Base-by-base conservation (phyloP, 2,888 invertebrate species). In the Polymixis flavicincta region DNA sequence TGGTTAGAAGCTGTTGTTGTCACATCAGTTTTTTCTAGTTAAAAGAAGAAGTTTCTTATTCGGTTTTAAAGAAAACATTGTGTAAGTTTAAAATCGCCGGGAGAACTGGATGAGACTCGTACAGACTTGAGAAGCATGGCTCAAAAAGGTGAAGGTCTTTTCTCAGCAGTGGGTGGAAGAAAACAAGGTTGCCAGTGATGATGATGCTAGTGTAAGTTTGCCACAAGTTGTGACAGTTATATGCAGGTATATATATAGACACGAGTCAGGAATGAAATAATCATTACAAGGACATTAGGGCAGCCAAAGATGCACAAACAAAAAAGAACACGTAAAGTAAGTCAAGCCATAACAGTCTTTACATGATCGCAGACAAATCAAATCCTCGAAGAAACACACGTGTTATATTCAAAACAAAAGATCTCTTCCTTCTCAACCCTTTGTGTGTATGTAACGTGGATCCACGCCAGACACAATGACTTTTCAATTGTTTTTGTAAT, bases 291-390 rank as follows among this genome's bases (percentile, higher is more conserved):
- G n/a, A n/a, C n/a, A n/a, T n/a, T n/a, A n/a, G n/a, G 13, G 19
- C 45, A 64, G 22, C 4, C 28, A 42, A n/a, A 52, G 42, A n/a
- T 28, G 17, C 9, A 50, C 37, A 28, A 14, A 22, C 19, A 48
- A 64, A 64, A 63, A 48, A 25, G 28, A 5, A 7, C 8, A 14
- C 28, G 14, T 50, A 9, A 28, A 37, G 32, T 28, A 52, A 52
- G 22, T 28, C 17, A 42, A 42, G 17, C 8, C 50, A 73, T 5
- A 66, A 66, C 14, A 37, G 14, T 25, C 17, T 13, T 54, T 42
- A 59, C 13, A 66, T 19, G 9, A 6, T 32, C 42, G 14, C 5
- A 74, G 48, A 59, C 50, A 52, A 45, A 60, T 59, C 25, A 76
- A 22, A 32, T 45, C 22, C 11, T 61, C 11, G 1, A 6, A 65